A percentile compares a stretch with the other conserved stretches of the same genome.
These are phyloP conservation scores for Oncorhynchus keta DNA, from an alignment of 2,113 vertebrate species.

Conservation along the genomic window DNA sequence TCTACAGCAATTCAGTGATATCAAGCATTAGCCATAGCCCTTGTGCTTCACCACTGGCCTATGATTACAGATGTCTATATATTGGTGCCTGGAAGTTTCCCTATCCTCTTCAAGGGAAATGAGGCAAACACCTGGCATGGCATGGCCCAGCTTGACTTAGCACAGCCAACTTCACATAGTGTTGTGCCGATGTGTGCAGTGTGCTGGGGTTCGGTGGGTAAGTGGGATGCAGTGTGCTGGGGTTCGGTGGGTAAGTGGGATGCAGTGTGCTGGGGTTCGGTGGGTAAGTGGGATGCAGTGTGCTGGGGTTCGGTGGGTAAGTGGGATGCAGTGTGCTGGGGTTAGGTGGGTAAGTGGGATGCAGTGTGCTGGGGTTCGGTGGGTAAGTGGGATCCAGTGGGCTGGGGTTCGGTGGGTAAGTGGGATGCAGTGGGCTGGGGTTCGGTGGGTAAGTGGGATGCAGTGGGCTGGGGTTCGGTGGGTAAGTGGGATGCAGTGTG, in stretches of 20 bases:
- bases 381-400: too few relatives aligned
- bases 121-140: constrained; percentile 79
- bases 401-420: too few relatives aligned
- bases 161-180: constrained; percentile 64
- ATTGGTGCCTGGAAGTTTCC: too few relatives aligned
- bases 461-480: too few relatives aligned
- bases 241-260: too few relatives aligned
- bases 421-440: too few relatives aligned
- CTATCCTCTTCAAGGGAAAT: constrained; percentile 75
- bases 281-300: not conserved
- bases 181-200: constrained; percentile 64
- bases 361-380: not conserved
- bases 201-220: too few relatives aligned
- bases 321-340: constrained; percentile 39
- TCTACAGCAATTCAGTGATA: constrained; percentile 70
- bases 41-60: constrained; percentile 59
- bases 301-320: not conserved
- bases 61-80: too few relatives aligned
- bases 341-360: constrained; percentile 34
- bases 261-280: constrained; percentile 56
- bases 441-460: too few relatives aligned
- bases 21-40: constrained; percentile 50
- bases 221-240: not conserved
- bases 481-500: too few relatives aligned
- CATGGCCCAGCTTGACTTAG: constrained; percentile 57